Evolutionary conservation across 2,888 invertebrate species (phyloP), one percentile per base, ranked within the genome.

Genomic region (Caradrina clavipalpis): DNA sequence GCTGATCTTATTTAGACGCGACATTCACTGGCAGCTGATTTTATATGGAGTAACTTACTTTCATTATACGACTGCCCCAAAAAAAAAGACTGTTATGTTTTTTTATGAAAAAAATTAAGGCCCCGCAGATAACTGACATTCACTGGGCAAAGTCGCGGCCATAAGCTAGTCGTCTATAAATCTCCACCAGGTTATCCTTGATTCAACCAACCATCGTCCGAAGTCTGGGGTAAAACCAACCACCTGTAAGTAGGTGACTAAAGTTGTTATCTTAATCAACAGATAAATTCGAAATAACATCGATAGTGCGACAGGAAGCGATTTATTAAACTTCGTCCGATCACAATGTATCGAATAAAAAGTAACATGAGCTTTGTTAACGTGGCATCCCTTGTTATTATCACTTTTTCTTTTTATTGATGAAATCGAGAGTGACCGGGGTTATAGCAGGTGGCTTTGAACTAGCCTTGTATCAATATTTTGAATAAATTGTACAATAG

Each of bases 311-410:
- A 84, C 95, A 93, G 94, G 94, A 95, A 94, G 88, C 90, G 91
- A 94, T 95, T 90, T 93, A 92, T 93, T 92, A 93, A 89, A 93
- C 82, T 89, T 88, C 88, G 87, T 82, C 86, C 88, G 92, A 92
- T 93, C 90, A 90, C 86, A 89, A 86, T 78, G 80, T 79, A 80
- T 82, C 78, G 83, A 88, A 90, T 89, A 91, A 91, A 92, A 92
- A 89, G 84, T 85, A 87, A 86, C 86, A 76, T 67, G 79, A 86
- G 78, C 84, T 88, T 89, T 90, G 89, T 88, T 86, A 88, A 76
- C 81, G 56, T 55, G 73, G 17, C 72, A 80, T 62, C 69, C 82
- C 87, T 84, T 81, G 81, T 85, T 87, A 83, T 71, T 81, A 77
- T 81, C 74, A 79, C 63, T 80, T 81, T 84, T 84, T 75, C 50